These are phyloP conservation scores for Ochropacha duplaris DNA, from an alignment of 2,888 invertebrate genomes.

Conservation along the genomic window DNA sequence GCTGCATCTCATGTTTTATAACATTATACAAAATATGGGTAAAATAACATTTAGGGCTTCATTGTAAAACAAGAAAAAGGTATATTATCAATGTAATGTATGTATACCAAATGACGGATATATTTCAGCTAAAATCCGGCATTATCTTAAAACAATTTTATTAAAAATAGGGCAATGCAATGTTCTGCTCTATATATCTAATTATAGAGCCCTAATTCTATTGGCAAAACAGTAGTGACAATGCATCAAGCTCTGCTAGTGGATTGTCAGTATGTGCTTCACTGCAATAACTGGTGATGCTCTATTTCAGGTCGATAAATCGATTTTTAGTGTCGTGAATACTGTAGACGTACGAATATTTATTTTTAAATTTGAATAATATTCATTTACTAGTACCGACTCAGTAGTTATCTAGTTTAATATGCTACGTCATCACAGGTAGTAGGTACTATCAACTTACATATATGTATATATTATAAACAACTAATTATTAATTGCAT, in stretches of 20 bases:
- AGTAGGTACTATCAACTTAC: too few species aligned
- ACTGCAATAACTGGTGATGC: not conserved
- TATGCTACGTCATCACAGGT: too few species aligned
- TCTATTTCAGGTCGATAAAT: not conserved
- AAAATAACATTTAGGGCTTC: too few species aligned
- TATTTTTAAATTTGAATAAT: not conserved
- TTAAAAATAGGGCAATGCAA: conserved; percentile 7
- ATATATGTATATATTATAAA: not conserved
- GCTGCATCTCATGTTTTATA: not conserved
- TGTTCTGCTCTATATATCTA: conserved; percentile 29
- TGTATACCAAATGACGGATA: too few species aligned
- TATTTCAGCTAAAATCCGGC: too few species aligned
- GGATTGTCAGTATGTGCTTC: not conserved
- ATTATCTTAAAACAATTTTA: not conserved
- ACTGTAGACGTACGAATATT: not conserved
- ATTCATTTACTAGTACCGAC: too few species aligned
- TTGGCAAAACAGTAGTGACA: conserved; percentile 39
- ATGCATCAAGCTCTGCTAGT: conserved; percentile 17
- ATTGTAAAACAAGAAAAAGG: too few species aligned
- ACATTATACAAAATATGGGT: too few species aligned
- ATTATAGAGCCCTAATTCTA: conserved; percentile 31
- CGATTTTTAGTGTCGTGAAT: not conserved
- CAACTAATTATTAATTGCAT: too few species aligned
- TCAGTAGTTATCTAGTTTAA: not conserved
- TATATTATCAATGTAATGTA: too few species aligned